Base-by-base conservation (phyloP, 2,113 vertebrate species). In the Prolemur simus region DNA sequence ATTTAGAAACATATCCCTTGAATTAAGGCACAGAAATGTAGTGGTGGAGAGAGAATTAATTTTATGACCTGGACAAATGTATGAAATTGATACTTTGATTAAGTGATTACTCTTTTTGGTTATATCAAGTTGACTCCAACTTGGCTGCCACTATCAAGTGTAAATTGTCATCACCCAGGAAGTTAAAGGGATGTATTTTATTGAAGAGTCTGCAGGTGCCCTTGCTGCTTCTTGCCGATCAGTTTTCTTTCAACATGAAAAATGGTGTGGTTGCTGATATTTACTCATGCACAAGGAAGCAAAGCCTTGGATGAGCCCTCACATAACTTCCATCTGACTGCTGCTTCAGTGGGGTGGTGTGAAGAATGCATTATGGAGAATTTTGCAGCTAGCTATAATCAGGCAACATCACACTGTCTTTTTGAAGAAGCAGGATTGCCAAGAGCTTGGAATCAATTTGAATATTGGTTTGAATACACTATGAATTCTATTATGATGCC, bases 381-480 rank as follows among this genome's bases (percentile, higher is more conserved):
- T 87, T 94, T 96, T 97, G 95, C 74, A 94, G 80, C 54, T 87
- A 42, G 29, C n/a, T 90, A 6, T 87, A 18, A 5, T 37, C 17
- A 69, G 37, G n/a, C 56, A 92, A 63, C 83, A 74, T 11, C 5
- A 1, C 3, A 1, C 87, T 71, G 37, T n/a, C 45, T 42, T 58
- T 95, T 56, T 94, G 92, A 96, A 98, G 96, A 96, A 97, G 87
- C 49, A 69, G 34, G 56, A n/a, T 58, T 91, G 73, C 64, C 54
- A 84, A 95, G 91, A 78, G 63, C 42, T 94, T 85, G 77, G 94
- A 81, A 52, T 89, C 94, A 95, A 94, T 80, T 98, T 98, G 90
- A 98, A 97, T 97, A 96, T 98, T 93, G 90, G 71, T 93, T 85
- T 68, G 82, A 94, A 64, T 74, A 8, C 42, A 91, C 74, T 94